Conservation (phyloP, 92 coral and sea anemone genomes). For the Epizoanthus stellaris region DNA sequence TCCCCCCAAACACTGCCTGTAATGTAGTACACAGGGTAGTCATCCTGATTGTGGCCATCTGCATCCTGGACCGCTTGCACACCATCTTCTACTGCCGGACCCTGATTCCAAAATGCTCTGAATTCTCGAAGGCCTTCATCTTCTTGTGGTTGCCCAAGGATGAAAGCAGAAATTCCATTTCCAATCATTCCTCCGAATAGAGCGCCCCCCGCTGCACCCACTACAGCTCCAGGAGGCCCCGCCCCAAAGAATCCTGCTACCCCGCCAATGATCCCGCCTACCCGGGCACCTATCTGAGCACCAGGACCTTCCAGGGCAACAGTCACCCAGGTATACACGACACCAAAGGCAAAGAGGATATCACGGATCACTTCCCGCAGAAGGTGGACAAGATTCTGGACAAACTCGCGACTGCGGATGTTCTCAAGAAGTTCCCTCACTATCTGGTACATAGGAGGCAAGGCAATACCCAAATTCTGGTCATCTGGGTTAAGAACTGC, state of each 20-base stretch:
- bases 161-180: background rate
- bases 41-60: no score
- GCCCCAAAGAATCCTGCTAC: constrained; percentile 8
- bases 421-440: constrained; percentile 48
- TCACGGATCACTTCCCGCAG: constrained; percentile 58
- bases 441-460: constrained; percentile 48
- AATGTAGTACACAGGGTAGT: no score
- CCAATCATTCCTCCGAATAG: constrained; percentile 6
- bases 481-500: constrained; percentile 76
- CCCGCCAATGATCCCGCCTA: background rate
- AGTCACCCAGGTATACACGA: constrained; percentile 76
- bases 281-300: constrained; percentile 32
- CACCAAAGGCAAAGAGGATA: constrained; percentile 82
- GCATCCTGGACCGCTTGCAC: background rate
- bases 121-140: background rate
- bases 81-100: background rate
- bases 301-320: constrained; percentile 66
- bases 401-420: background rate
- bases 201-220: background rate
- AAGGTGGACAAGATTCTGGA: constrained; percentile 47
- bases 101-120: constrained; percentile 4
- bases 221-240: background rate
- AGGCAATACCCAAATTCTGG: constrained; percentile 50
- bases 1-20: no score
- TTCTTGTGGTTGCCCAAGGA: background rate